phyloP scores from a whole-genome alignment of 2,113 vertebrate species.

The Dasyurus viverrinus region DNA sequence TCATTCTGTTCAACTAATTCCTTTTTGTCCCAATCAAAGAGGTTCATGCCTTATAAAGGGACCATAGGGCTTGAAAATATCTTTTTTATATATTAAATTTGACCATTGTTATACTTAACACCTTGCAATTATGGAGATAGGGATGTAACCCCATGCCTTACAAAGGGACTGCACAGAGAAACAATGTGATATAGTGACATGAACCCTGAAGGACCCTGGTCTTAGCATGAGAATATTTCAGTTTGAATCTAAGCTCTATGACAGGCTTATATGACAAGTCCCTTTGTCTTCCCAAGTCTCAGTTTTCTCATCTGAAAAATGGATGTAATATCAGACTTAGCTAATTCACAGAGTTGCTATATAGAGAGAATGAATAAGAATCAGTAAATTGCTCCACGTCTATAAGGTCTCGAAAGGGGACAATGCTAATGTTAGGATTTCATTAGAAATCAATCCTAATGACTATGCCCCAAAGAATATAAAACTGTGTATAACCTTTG shows the following conservation, averaged over 20 bases:
- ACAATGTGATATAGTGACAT: too few relatives aligned
- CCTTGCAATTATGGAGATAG: background rate
- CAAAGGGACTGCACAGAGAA: too few relatives aligned
- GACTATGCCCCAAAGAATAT: background rate
- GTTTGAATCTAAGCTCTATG: background rate
- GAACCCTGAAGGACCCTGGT: too few relatives aligned
- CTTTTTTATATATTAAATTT: background rate
- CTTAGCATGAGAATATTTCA: background rate
- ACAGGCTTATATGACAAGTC: background rate
- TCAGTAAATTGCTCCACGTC: background rate
- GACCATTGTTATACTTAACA: background rate
- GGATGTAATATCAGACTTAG: background rate
- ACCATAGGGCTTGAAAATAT: background rate
- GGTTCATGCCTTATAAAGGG: background rate
- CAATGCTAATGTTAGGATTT: constrained; percentile 45
- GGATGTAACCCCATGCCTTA: too few relatives aligned
- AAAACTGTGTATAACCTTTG: too few relatives aligned
- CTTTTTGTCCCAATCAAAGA: background rate
- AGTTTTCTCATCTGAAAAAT: background rate
- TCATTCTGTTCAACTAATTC: background rate
- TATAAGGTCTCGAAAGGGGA: background rate
- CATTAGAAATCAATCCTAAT: constrained; percentile 46
- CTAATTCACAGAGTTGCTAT: background rate
- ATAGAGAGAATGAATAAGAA: background rate
- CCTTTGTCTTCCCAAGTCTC: background rate